phyloP scores from a whole-genome alignment of 2,888 invertebrate genomes.

The Cosmopolites sordidus region DNA sequence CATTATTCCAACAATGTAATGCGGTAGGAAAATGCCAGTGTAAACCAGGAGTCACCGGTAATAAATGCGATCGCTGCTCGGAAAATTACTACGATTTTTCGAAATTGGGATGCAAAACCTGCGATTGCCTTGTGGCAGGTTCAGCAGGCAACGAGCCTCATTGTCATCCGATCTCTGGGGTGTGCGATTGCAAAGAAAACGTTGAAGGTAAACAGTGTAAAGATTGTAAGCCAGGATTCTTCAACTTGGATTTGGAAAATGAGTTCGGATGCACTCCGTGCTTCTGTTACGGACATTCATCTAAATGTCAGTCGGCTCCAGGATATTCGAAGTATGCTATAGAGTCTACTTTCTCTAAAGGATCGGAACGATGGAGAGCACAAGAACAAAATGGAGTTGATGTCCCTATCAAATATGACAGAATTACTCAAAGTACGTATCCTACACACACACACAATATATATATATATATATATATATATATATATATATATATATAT shows the following conservation, averaged over 20 bases:
- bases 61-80: slow-evolving; percentile 80
- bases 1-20: slow-evolving; percentile 87
- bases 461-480: too few species aligned
- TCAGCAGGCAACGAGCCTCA: slow-evolving; percentile 75
- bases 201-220: slow-evolving; percentile 94
- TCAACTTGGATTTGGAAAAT: slow-evolving; percentile 80
- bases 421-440: slow-evolving; percentile 62
- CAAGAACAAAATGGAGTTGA: slow-evolving; percentile 56
- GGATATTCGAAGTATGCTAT: slow-evolving; percentile 49
- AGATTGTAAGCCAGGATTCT: slow-evolving; percentile 91
- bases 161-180: slow-evolving; percentile 79
- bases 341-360: slow-evolving; percentile 83
- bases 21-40: slow-evolving; percentile 90
- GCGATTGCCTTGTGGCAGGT: slow-evolving; percentile 83
- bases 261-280: slow-evolving; percentile 97
- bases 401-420: slow-evolving; percentile 69
- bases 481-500: too few species aligned
- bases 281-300: slow-evolving; percentile 98
- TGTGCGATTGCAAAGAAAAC: slow-evolving; percentile 82
- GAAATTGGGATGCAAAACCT: slow-evolving; percentile 84
- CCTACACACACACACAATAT: too few species aligned
- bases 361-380: slow-evolving; percentile 80
- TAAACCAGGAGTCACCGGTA: slow-evolving; percentile 71
- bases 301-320: slow-evolving; percentile 78
- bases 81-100: slow-evolving; percentile 90